Percentiles rank a stretch among this genome's conserved stretches.
Evolutionary conservation across 2,888 invertebrate species (phyloP).

Genomic region (Tachystola acroxantha): DNA sequence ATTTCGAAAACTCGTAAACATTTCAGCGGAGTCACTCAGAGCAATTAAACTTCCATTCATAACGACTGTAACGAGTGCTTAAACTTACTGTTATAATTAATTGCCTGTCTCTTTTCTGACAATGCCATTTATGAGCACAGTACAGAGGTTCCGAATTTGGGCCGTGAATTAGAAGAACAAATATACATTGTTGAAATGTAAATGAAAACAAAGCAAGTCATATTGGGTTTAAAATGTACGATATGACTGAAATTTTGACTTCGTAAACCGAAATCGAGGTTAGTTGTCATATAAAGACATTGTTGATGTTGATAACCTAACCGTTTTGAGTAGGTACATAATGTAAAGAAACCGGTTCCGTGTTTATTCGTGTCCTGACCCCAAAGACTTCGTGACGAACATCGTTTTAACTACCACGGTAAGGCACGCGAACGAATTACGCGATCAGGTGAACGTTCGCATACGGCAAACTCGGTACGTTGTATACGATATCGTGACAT

Average conservation of each 20-base stretch:
- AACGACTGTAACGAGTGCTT: neutral
- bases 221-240: no score
- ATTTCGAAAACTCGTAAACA: slow-evolving; percentile 5
- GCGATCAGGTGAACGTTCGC: slow-evolving; percentile 48
- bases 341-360: slow-evolving; percentile 37
- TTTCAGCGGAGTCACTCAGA: slow-evolving; percentile 5
- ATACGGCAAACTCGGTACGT: slow-evolving; percentile 21
- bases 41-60: slow-evolving; percentile 9
- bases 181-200: neutral
- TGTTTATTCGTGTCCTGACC: slow-evolving; percentile 52
- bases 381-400: slow-evolving; percentile 53
- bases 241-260: no score
- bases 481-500: slow-evolving; percentile 50
- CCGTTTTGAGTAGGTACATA: no score
- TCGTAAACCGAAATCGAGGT: no score
- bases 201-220: neutral
- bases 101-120: neutral
- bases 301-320: no score
- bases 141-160: no score
- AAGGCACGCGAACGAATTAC: slow-evolving; percentile 51
- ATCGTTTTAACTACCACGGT: slow-evolving; percentile 37
- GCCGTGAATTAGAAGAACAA: neutral
- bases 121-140: no score
- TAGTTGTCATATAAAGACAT: no score
- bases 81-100: neutral